Evolutionary conservation across 2,797 vertebrate species (phyloP), one percentile per base, ranked within the genome.

Genomic region (Etheostoma nigrum): DNA sequence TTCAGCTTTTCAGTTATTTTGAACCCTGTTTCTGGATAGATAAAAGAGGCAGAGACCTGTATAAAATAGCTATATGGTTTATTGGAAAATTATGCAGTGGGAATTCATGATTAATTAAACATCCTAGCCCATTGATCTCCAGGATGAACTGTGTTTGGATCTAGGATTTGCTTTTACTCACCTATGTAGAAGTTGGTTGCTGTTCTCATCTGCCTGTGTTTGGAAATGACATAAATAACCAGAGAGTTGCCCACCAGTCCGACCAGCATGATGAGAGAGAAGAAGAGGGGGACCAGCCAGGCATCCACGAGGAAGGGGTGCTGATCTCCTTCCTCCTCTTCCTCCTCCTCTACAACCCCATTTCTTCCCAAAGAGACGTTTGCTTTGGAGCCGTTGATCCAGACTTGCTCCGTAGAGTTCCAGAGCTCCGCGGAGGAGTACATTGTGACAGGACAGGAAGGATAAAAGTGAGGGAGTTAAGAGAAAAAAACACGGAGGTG

Each of bases 141-240:
- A 6, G 10, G 0, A 36, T 18, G 40, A 33, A 36, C 33, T 19
- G 42, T 19, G 5, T 40, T 16, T 51, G 3, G 19, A 14, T 4
- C 6, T 40, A 18, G 13, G 40, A 30, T 67, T 59, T 30, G 8
- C 57, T 58, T 54, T 64, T 4, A 67, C 95, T 95, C 87, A 97
- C 96, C 96, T 40, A 97, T 97, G 89, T 96, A 97, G 92, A 96
- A 97, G 94, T 97, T 97, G 57, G 96, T 97, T 19, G 96, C 96
- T 0, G 96, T 97, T 78, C 96, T 94, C 96, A 97, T 96, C 88
- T 97, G 96, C 51, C 94, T 91, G 91, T 96, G 95, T 67, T 96
- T 96, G 66, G 95, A 94, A 77, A 97, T 94, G 4, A 97, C 96
- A 76, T 96, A 97, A 60, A 97, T 96, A 45, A 97, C 95, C 72